Conservation (phyloP, 2,113 vertebrate genomes). For the Dendrocopos noguchii region DNA sequence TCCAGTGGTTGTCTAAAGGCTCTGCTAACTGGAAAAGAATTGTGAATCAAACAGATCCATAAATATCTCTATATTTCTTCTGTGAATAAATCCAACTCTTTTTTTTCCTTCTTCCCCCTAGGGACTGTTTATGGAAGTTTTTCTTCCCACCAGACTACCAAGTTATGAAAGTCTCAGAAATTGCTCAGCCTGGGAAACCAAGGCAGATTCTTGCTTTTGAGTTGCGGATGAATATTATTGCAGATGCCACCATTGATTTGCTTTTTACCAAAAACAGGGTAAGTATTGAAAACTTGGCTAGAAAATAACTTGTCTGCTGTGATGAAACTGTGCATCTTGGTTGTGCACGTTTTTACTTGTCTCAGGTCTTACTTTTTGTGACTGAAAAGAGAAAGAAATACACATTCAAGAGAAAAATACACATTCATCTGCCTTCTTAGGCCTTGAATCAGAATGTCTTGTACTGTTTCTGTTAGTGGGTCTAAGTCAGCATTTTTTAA, state of each 20-base stretch:
- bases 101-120: constrained; percentile 13
- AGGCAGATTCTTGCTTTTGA: constrained; percentile 97
- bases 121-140: constrained; percentile 98
- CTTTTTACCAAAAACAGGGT: constrained; percentile 99
- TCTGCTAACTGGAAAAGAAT: not conserved
- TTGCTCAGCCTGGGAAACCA: constrained; percentile 87
- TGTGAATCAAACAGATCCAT: not conserved
- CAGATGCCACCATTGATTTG: constrained; percentile 96
- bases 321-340: not conserved
- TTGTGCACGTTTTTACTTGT: not conserved
- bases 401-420: accelerated
- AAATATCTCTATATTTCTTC: not conserved
- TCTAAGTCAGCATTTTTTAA: not conserved
- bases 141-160: constrained; percentile 97
- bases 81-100: not conserved
- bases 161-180: constrained; percentile 91
- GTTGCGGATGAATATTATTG: constrained; percentile 98
- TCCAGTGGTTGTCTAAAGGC: not conserved
- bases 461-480: not conserved
- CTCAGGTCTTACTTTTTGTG: not conserved
- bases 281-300: constrained; percentile 32
- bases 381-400: not conserved
- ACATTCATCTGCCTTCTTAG: not conserved
- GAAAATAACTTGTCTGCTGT: not conserved
- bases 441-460: not conserved